phyloP scores from a whole-genome alignment of 2,888 invertebrate genomes.

The Dicyrtoma fusca region DNA sequence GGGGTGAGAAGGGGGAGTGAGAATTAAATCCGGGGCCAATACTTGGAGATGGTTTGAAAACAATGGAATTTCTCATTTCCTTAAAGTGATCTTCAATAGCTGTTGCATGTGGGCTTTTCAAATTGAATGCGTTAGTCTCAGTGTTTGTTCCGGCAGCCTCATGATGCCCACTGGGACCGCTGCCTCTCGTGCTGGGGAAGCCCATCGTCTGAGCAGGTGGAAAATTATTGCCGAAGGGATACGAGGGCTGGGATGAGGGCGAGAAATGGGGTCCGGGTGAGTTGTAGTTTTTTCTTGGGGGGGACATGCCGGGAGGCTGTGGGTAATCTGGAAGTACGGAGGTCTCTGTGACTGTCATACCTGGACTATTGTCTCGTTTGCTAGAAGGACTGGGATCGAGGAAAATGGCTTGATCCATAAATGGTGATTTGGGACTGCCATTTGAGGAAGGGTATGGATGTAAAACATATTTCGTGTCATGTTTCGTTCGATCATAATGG shows the following conservation, averaged over 20 bases:
- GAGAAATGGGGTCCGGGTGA: too few relatives aligned
- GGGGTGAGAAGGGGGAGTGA: neutral
- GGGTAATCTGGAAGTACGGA: neutral
- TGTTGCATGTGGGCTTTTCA: too few relatives aligned
- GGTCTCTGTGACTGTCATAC: too few relatives aligned
- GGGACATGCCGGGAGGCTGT: neutral
- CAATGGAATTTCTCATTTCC: constrained; percentile 24
- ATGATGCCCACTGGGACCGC: neutral
- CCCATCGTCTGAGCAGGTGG: too few relatives aligned
- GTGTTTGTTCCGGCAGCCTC: neutral
- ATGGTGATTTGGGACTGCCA: constrained; percentile 3
- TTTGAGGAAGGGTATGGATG: constrained; percentile 11
- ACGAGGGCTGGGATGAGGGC: too few relatives aligned
- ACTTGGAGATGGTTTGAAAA: constrained; percentile 5
- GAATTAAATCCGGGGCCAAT: neutral
- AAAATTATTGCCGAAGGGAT: too few relatives aligned
- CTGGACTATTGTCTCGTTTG: neutral
- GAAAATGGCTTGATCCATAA: neutral
- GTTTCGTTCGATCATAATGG: constrained; percentile 37
- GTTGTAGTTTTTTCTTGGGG: neutral
- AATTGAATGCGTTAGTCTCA: too few relatives aligned
- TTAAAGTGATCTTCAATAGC: constrained; percentile 25
- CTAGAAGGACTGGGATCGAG: neutral
- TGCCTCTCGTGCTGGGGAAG: neutral
- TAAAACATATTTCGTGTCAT: neutral